Conservation (phyloP, 2,797 vertebrate species). For the Mormyrus hasselquistii region DNA sequence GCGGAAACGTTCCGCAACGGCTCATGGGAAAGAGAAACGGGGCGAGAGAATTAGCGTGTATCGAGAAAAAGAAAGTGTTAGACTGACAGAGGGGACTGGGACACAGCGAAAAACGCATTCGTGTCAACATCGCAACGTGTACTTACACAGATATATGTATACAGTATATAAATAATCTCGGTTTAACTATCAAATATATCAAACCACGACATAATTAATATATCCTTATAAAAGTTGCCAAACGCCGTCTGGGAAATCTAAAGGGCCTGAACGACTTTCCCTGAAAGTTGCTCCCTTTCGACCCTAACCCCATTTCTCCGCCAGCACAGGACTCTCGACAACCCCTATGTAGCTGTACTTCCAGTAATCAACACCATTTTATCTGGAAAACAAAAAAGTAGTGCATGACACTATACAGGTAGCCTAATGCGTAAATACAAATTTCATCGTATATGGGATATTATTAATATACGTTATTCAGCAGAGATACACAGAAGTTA, state of each 20-base stretch:
- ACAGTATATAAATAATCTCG: neutral
- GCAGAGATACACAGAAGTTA: neutral
- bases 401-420: neutral
- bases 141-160: neutral
- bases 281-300: slow-evolving; percentile 47
- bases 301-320: slow-evolving; percentile 38
- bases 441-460: neutral
- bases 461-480: neutral
- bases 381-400: neutral
- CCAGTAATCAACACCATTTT: neutral
- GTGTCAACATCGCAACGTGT: neutral
- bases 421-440: neutral
- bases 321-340: slow-evolving; percentile 33
- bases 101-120: neutral
- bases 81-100: neutral
- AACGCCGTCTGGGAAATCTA: neutral
- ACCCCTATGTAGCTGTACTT: neutral
- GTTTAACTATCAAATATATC: neutral
- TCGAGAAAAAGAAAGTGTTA: neutral
- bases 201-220: neutral
- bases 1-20: neutral
- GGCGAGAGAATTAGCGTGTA: neutral
- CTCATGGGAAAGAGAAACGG: neutral
- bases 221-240: neutral
- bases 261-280: slow-evolving; percentile 20